Conservation (phyloP, 2,797 vertebrate genomes). For the Antrozous pallidus region DNA sequence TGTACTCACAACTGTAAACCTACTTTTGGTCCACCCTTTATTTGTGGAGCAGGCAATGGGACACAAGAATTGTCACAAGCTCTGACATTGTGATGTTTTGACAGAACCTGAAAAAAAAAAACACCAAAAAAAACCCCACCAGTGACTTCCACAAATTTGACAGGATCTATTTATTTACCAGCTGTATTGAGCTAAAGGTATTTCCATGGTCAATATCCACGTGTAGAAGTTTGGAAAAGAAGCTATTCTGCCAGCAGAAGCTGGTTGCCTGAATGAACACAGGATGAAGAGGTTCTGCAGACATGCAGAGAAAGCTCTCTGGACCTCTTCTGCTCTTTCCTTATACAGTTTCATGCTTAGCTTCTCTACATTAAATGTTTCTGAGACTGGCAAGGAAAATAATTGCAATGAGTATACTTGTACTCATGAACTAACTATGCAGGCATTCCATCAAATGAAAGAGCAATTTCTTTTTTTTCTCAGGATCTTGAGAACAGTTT, state of each 20-base stretch:
- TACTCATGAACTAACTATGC: not conserved
- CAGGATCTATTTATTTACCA: not conserved
- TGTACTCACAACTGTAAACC: not conserved
- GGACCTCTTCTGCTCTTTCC: not conserved
- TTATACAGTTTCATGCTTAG: not conserved
- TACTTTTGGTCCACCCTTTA: not conserved
- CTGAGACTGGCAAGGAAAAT: not conserved
- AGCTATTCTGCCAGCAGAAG: no score
- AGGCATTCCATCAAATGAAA: not conserved
- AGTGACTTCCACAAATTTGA: no score
- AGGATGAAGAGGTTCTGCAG: not conserved
- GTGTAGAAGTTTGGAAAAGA: not conserved
- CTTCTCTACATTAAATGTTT: not conserved
- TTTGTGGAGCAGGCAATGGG: not conserved
- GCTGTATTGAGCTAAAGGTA: not conserved
- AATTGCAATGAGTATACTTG: rapidly evolving
- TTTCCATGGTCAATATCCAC: not conserved
- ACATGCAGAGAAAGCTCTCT: no score
- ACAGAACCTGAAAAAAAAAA: not conserved
- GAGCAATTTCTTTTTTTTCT: not conserved
- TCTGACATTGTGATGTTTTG: not conserved
- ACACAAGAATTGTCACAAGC: no score
- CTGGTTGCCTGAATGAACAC: not conserved
- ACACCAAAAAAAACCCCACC: not conserved
- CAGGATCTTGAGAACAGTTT: not conserved